A percentile compares a stretch with the other conserved stretches of the same genome.
Evolutionary conservation across 2,113 vertebrate species (phyloP).

Genomic region (Gavialis gangeticus): DNA sequence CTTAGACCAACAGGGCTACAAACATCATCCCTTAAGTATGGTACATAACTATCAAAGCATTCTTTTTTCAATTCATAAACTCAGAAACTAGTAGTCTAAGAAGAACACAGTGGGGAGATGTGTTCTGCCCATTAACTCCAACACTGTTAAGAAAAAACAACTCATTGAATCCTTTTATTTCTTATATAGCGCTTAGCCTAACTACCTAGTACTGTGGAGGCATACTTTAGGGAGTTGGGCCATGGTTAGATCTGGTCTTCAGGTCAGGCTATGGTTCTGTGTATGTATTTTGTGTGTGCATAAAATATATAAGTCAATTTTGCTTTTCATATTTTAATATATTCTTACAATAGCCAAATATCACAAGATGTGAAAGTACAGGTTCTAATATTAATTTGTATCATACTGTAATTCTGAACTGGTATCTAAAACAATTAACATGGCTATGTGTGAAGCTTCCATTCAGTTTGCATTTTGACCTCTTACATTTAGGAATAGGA

Average conservation of each 20-base stretch:
- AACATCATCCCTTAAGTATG: too few species aligned
- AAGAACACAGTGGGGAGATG: background rate
- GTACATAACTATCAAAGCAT: background rate
- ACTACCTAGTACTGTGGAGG: background rate
- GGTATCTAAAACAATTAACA: background rate
- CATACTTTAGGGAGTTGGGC: too few species aligned
- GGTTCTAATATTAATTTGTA: background rate
- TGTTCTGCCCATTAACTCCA: background rate
- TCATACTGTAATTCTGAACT: background rate
- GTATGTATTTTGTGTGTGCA: background rate
- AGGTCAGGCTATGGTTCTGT: too few species aligned
- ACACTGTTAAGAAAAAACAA: background rate
- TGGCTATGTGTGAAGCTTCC: too few species aligned
- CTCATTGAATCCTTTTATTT: background rate
- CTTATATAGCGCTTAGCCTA: rapidly evolving
- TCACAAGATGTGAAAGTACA: rapidly evolving
- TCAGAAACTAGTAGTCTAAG: background rate
- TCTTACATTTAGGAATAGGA: too few species aligned
- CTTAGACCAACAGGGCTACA: too few species aligned
- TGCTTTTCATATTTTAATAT: background rate
- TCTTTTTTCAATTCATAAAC: background rate
- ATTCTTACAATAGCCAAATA: background rate
- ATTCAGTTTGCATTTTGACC: too few species aligned
- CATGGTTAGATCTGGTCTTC: too few species aligned
- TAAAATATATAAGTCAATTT: background rate